These are phyloP conservation scores for Barypeithes pellucidus DNA, from an alignment of 2,888 invertebrate genomes.

Conservation along the genomic window DNA sequence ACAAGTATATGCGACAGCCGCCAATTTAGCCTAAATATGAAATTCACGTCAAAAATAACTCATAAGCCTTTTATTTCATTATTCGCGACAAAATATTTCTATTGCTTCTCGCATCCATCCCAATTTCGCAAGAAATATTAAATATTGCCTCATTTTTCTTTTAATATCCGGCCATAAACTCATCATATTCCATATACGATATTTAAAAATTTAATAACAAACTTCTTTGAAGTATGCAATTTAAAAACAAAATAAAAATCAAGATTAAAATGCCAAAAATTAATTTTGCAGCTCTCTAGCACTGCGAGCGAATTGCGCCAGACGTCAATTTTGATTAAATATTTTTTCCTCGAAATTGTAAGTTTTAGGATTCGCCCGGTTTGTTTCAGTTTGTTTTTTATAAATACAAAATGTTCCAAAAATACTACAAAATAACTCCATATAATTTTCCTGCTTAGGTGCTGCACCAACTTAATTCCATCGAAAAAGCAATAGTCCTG, in stretches of 20 bases:
- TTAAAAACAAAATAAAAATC: conserved; percentile 4
- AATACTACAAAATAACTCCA: too few species aligned
- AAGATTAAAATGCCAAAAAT: conserved; percentile 13
- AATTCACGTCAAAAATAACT: too few species aligned
- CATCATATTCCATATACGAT: conserved; percentile 2
- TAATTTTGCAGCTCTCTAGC: conserved; percentile 3
- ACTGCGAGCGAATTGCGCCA: neutral
- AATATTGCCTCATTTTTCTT: neutral
- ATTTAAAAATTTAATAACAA: conserved; percentile 17
- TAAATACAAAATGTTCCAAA: neutral
- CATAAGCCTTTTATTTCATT: too few species aligned
- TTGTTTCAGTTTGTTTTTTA: neutral
- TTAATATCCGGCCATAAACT: neutral
- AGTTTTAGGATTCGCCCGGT: neutral
- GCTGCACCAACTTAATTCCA: too few species aligned
- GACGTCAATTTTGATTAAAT: conserved; percentile 11
- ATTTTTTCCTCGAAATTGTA: conserved; percentile 8
- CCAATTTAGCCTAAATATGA: too few species aligned
- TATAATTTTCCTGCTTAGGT: too few species aligned
- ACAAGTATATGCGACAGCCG: too few species aligned
- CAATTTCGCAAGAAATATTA: neutral
- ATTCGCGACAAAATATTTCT: too few species aligned
- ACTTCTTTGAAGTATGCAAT: conserved; percentile 15
- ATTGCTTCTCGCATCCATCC: too few species aligned
- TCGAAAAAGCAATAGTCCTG: too few species aligned